Evolutionary conservation across 2,113 vertebrate species (phyloP), one percentile per base, ranked within the genome.

Genomic region (Cheirogaleus medius): DNA sequence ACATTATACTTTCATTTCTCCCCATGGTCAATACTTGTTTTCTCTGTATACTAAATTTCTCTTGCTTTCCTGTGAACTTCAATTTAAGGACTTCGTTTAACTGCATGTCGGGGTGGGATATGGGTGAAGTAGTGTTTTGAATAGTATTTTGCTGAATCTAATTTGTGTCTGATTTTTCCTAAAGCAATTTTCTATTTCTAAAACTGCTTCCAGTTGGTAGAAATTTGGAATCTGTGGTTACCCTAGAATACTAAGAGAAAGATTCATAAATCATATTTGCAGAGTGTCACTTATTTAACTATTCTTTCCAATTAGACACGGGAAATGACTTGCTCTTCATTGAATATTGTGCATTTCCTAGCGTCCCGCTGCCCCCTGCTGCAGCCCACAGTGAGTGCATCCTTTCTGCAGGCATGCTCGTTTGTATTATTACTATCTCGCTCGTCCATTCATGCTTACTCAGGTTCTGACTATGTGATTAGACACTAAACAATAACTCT

Each of bases 361-460:
- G 74, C 97, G 20, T 32, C 89, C 63, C 23, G 8, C 93, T 98
- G 97, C 98, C 97, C 95, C 85, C 97, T 97, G 90, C 93, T 73
- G 97, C 63, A 60, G 68, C 7, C 2, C 0, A 27, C 42, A 1
- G 56, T 0, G 6, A 54, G 37, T 15, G 86, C 88, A 49, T 2
- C 64, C n/a, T 49, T 11, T 58, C 47, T 12, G 5, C 8, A 21
- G 37, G n/a, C 11, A 0, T 12, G 14, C 86, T 34, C 6, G 5
- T 66, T 69, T 56, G 66, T 6, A 2, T 64, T 34, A 1, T 17
- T 37, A 4, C 15, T 29, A 44, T 32, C 66, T 3, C 5, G 8
- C 27, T 6, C 1, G 34, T 66, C 47, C 68, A 12, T 60, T 60
- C 64, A 23, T 18, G 32, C 66, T 56, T 69, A 5, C 52, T 17